Evolutionary conservation across 2,113 vertebrate genomes (phyloP).

Genomic region (Bubo scandiacus): DNA sequence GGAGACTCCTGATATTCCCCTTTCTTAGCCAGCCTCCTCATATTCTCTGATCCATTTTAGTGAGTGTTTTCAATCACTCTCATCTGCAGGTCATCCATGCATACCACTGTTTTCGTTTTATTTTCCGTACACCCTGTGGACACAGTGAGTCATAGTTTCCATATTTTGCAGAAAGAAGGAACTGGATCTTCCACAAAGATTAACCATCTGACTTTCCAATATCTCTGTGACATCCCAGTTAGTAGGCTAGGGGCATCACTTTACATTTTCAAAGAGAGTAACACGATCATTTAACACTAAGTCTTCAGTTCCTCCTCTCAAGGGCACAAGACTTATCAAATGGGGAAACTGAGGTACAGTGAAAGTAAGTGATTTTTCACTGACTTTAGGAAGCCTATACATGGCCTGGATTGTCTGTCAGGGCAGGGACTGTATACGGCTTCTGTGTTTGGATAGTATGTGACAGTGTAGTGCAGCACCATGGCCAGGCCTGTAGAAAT

Average conservation of each 20-base stretch:
- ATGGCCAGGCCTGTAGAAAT: not conserved
- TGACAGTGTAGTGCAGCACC: not conserved
- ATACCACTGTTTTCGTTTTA: not conserved
- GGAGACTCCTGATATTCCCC: not conserved
- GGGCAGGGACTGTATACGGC: not conserved
- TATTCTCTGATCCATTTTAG: not conserved
- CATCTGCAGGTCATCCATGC: conserved; percentile 11
- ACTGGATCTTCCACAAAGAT: not conserved
- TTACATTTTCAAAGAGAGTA: not conserved
- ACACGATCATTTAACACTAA: not conserved
- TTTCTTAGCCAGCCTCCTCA: not conserved
- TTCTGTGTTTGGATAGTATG: not conserved
- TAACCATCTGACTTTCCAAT: not conserved
- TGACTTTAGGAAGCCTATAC: not conserved
- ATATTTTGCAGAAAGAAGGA: not conserved
- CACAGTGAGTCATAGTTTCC: conserved; percentile 22
- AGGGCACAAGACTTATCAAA: not conserved
- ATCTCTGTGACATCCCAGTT: not conserved
- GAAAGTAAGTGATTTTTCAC: not conserved
- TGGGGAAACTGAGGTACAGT: not conserved
- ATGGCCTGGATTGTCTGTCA: not conserved
- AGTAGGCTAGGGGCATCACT: not conserved
- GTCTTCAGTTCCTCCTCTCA: not conserved
- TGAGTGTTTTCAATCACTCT: not conserved
- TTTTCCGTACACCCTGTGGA: not conserved